Conservation (phyloP, 2,113 vertebrate species). For the pig (Sus scrofa) region T2T-Sscrofa CM000826.6:156284501-156285000, state of each 20-base stretch:
- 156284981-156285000: neutral
- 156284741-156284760: neutral
- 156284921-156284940: neutral
- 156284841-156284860: neutral
- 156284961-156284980: neutral
- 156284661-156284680: neutral
- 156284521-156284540: no score
- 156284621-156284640: neutral
- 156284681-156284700: rapidly evolving
- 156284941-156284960: neutral
- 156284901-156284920: neutral
- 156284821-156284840: rapidly evolving
- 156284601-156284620: neutral
- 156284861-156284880: neutral
- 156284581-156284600: no score
- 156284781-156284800: no score
- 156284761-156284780: rapidly evolving
- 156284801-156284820: rapidly evolving
- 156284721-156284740: neutral
- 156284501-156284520: neutral
- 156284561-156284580: no score
- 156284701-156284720: rapidly evolving
- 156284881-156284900: neutral
- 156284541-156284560: no score
- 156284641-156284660: neutral